A percentile compares a stretch with the other conserved stretches of the same genome.
Conservation (phyloP, 1,140 invertebrate genomes). For the Lysiphlebus fabarum region DNA sequence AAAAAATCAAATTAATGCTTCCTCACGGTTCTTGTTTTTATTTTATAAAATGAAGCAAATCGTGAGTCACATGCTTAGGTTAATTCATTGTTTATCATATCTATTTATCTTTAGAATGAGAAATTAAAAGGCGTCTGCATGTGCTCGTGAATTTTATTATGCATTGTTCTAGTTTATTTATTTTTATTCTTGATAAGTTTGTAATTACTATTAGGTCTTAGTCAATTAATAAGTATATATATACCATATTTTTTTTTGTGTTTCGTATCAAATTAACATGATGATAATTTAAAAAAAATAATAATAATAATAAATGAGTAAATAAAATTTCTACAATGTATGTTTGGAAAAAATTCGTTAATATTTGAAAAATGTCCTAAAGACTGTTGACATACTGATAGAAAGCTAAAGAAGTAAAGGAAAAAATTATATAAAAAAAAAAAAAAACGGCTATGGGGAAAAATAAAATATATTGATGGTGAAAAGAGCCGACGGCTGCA, state of each 20-base stretch:
- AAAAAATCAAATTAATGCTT: slow-evolving; percentile 25
- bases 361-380: not conserved
- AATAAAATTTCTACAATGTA: too few relatives aligned
- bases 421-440: slow-evolving; percentile 2
- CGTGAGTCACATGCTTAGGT: slow-evolving; percentile 17
- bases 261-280: too few relatives aligned
- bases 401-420: not conserved
- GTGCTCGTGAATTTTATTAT: not conserved
- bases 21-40: not conserved
- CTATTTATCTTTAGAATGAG: slow-evolving; percentile 14
- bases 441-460: not conserved
- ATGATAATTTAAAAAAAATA: too few relatives aligned
- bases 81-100: slow-evolving; percentile 23
- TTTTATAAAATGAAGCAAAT: not conserved
- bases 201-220: not conserved
- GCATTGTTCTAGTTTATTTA: slow-evolving; percentile 7
- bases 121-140: not conserved
- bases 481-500: slow-evolving; percentile 9
- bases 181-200: not conserved
- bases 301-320: too few relatives aligned
- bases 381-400: not conserved
- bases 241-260: too few relatives aligned
- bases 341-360: not conserved
- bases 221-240: too few relatives aligned
- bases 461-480: not conserved